These are phyloP conservation scores for Paramormyrops hopkinsi DNA, from an alignment of 2,797 vertebrate species.

Conservation along the genomic window DNA sequence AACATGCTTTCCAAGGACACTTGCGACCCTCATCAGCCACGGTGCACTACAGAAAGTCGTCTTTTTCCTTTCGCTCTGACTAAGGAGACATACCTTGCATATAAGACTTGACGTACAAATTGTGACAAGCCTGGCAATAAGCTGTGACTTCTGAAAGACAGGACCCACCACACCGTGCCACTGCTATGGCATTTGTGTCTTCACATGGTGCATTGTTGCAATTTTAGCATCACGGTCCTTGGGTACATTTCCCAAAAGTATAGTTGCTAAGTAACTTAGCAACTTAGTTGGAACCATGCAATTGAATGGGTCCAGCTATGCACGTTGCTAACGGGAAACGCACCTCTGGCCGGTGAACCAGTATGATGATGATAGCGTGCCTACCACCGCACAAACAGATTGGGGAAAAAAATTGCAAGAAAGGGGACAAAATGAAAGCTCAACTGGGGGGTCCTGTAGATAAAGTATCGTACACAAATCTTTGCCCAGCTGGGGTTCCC, in stretches of 20 bases:
- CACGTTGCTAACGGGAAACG: background rate
- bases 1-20: background rate
- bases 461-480: background rate
- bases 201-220: background rate
- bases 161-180: background rate
- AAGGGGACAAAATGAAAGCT: background rate
- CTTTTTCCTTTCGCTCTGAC: background rate
- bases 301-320: background rate
- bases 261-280: background rate
- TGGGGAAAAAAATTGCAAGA: background rate
- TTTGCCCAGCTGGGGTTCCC: background rate
- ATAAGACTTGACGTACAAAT: background rate
- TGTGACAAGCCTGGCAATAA: background rate
- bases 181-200: background rate
- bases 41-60: background rate
- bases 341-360: background rate
- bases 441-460: background rate
- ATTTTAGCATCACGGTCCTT: background rate
- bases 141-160: background rate
- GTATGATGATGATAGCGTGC: background rate
- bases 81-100: background rate
- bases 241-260: background rate
- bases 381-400: background rate
- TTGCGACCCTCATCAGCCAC: background rate
- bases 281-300: background rate